Base-by-base conservation (phyloP, 2,113 vertebrate species). In the Clarias gariepinus region DNA sequence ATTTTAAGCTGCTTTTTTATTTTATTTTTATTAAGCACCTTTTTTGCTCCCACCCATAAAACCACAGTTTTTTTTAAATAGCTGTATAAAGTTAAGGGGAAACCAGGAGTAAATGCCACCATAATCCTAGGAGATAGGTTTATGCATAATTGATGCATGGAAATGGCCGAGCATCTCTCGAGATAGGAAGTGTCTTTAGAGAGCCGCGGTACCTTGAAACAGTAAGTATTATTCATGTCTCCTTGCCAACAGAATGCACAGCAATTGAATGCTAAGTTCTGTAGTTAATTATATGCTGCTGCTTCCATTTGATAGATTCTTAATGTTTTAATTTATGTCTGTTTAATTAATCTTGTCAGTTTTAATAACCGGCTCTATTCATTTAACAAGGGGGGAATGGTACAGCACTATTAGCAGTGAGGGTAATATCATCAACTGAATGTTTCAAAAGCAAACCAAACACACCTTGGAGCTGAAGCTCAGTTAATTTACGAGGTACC, bases 291-390 rank as follows among this genome's bases (percentile, higher is more conserved):
- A 91, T 85, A 89, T 66, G 53, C 87, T 88, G 86, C 88, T 73
- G 82, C 87, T 90, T 90, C 86, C 86, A 86, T 90, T 89, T 91
- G 90, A 92, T 92, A 89, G 90, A 90, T 92, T 91, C 85, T 64
- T 91, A 92, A 91, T 92, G 89, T 92, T 92, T 92, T 90, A 91
- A 92, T 91, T 92, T 90, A 91, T 89, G 89, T 89, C 88, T 91
- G 83, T 89, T 91, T 92, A 92, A 91, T 91, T 92, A 92, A 90
- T 92, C 90, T 91, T 92, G 92, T 90, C 91, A 90, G 85, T 89
- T 90, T 91, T 92, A 91, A 91, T 92, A 91, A 91, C 86, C 82
- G 78, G 85, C 87, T 88, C 90, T 84, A 90, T 90, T 92, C 85
- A 84, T 91, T 91, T 89, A 91, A 90, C 89, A 86, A 87, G 80